Conservation (phyloP, 2,888 invertebrate species). For the Thecocarcelia acutangulata region DNA sequence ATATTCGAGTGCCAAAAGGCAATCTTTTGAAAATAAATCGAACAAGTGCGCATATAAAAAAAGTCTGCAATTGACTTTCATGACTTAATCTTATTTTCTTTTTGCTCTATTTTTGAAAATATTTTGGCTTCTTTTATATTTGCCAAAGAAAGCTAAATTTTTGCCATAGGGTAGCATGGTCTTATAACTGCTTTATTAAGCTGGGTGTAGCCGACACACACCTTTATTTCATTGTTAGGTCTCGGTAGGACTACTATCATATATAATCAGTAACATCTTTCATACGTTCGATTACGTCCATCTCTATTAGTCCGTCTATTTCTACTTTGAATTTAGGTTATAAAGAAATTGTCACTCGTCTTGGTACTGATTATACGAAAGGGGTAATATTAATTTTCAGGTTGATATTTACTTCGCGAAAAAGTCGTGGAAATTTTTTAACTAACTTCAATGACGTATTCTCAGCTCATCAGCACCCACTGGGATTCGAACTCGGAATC, state of each 20-base stretch:
- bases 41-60: background rate
- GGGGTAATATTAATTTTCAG: too few species aligned
- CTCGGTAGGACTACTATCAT: constrained; percentile 1
- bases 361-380: too few species aligned
- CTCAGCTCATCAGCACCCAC: too few species aligned
- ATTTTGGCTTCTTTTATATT: background rate
- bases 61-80: background rate
- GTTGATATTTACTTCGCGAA: too few species aligned
- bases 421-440: too few species aligned
- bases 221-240: background rate
- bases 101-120: constrained; percentile 5
- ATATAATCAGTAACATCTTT: background rate
- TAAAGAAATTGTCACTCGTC: too few species aligned
- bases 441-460: too few species aligned
- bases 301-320: background rate
- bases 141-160: background rate
- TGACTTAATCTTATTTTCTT: background rate
- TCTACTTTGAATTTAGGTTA: background rate
- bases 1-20: constrained; percentile 1
- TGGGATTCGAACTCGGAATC: too few species aligned
- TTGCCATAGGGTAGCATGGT: background rate
- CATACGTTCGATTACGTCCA: background rate
- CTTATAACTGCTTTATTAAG: constrained; percentile 3
- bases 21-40: constrained; percentile 1
- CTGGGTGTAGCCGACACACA: background rate